A percentile compares a stretch with the other conserved stretches of the same genome.
phyloP scores from a whole-genome alignment of 2,113 vertebrate genomes.

The Prolemur simus region DNA sequence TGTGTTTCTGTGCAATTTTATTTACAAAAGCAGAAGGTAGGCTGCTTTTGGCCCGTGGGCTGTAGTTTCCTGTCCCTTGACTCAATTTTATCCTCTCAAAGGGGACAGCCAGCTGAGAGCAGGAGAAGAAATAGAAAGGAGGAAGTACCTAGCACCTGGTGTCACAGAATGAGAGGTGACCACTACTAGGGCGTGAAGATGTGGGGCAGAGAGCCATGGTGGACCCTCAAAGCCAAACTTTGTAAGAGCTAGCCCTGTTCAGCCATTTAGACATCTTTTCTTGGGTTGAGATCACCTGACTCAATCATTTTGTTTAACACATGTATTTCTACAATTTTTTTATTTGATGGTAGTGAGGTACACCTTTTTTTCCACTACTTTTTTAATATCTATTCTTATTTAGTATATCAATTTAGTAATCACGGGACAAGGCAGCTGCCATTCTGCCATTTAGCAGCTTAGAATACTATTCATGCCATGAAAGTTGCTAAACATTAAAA shows the following conservation, averaged over 20 bases:
- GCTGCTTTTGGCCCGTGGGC: not conserved
- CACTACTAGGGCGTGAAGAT: not conserved
- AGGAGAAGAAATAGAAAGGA: not conserved
- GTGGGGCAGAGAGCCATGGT: not conserved
- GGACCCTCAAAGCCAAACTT: not conserved
- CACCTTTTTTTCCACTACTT: not conserved
- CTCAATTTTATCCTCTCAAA: not conserved
- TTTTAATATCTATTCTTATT: constrained; percentile 20
- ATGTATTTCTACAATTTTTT: not conserved
- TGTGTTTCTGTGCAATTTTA: not conserved
- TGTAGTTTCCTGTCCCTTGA: not conserved
- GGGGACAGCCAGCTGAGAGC: not conserved
- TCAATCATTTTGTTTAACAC: not conserved
- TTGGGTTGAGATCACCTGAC: not conserved
- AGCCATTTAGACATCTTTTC: not conserved
- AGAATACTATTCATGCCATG: not conserved
- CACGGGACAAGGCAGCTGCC: not conserved
- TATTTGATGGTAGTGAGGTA: not conserved
- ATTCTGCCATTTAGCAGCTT: not conserved
- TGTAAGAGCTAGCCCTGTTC: not conserved
- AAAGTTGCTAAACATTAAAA: constrained; percentile 51
- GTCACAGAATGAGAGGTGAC: not conserved
- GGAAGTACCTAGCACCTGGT: not conserved
- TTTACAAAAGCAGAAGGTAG: not conserved
- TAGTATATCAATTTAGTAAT: not conserved